These are phyloP conservation scores for Diorhabda carinulata DNA, from an alignment of 1,140 invertebrate species.

Conservation along the genomic window DNA sequence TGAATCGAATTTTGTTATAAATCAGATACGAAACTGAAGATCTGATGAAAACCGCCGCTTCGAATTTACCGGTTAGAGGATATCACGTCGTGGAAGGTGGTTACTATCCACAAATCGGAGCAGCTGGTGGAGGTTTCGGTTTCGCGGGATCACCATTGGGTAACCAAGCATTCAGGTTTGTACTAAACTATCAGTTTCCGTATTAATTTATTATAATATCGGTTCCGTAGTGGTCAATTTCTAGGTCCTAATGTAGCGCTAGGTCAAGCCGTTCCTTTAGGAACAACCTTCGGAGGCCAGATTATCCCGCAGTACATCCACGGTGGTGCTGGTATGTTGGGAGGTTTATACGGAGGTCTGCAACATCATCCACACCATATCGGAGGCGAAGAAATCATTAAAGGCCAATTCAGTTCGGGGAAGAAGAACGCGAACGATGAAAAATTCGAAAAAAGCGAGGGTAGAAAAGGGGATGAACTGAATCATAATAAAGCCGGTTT, in stretches of 20 bases:
- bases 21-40: constrained; percentile 40
- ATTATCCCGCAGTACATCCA: constrained; percentile 14
- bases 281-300: neutral
- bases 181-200: no score
- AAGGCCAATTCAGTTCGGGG: constrained; percentile 53
- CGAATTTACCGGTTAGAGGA: constrained; percentile 35
- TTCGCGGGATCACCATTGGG: constrained; percentile 32
- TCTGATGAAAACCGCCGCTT: constrained; percentile 41
- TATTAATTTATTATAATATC: no score
- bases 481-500: constrained; percentile 54
- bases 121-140: constrained; percentile 43
- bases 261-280: constrained; percentile 25
- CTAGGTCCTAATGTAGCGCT: constrained; percentile 52
- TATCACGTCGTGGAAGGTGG: constrained; percentile 44
- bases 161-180: neutral
- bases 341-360: constrained; percentile 14
- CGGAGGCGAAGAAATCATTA: constrained; percentile 34
- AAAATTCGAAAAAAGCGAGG: constrained; percentile 52
- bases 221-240: constrained; percentile 39
- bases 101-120: constrained; percentile 40
- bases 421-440: constrained; percentile 54
- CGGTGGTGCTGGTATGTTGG: constrained; percentile 22
- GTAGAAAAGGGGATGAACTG: constrained; percentile 52
- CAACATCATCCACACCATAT: neutral
- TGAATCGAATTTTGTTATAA: neutral